A percentile compares a stretch with the other conserved stretches of the same genome.
These are phyloP conservation scores for Conistra vaccinii DNA, from an alignment of 2,888 invertebrate genomes.

Conservation along the genomic window DNA sequence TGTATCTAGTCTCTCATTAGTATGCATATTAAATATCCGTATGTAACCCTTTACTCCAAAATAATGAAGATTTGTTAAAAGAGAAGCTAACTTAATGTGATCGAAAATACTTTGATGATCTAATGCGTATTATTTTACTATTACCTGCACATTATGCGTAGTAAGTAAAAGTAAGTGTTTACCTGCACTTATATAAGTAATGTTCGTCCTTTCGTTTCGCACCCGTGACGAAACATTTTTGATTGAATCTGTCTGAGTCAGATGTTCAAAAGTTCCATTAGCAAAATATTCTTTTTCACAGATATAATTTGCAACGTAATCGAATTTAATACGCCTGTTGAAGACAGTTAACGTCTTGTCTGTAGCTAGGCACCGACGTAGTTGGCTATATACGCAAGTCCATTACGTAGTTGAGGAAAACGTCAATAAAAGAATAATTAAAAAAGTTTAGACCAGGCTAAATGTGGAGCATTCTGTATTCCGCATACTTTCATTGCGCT, in stretches of 20 bases:
- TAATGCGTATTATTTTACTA: conserved; percentile 1
- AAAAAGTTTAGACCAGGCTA: background rate
- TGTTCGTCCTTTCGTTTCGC: background rate
- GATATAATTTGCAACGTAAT: background rate
- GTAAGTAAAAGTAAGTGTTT: conserved; percentile 4
- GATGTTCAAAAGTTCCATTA: background rate
- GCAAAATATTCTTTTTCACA: background rate
- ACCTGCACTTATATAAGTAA: conserved; percentile 1
- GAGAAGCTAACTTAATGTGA: background rate
- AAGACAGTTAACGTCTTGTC: conserved; percentile 1
- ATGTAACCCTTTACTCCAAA: conserved; percentile 17
- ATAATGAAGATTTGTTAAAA: conserved; percentile 10
- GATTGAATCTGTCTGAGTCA: conserved; percentile 25
- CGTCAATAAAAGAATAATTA: conserved; percentile 6
- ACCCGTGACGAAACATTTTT: conserved; percentile 19
- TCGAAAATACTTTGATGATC: conserved; percentile 4
- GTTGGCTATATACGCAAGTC: background rate
- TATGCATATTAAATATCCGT: conserved; percentile 1
- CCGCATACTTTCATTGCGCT: conserved; percentile 15
- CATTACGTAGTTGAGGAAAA: conserved; percentile 10
- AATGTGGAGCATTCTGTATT: conserved; percentile 10
- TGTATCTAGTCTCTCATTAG: conserved; percentile 32
- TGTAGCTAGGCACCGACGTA: background rate
- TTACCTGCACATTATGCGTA: background rate
- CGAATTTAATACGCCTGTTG: background rate